These are phyloP conservation scores for Chrysolina americana DNA, from an alignment of 2,888 invertebrate genomes.

Conservation along the genomic window DNA sequence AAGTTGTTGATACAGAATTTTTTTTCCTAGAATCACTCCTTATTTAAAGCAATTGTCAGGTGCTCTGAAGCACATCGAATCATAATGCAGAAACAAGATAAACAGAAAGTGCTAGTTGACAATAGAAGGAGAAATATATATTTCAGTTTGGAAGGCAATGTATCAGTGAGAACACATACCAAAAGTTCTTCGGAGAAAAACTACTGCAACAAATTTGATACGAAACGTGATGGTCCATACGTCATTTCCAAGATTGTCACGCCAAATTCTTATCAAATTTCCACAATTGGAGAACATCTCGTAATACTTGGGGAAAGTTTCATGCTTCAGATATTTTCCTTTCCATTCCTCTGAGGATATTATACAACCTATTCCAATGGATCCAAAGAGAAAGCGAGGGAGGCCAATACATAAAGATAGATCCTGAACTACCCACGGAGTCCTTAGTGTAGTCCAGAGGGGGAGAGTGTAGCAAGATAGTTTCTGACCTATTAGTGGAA, in stretches of 20 bases:
- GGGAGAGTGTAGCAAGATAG: conserved; percentile 4
- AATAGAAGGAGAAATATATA: background rate
- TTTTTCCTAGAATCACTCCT: conserved; percentile 16
- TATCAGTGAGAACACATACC: conserved; percentile 11
- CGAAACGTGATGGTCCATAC: conserved; percentile 37
- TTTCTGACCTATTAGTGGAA: background rate
- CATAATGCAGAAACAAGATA: conserved; percentile 24
- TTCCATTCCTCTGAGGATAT: background rate
- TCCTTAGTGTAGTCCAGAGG: conserved; percentile 19
- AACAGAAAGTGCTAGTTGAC: conserved; percentile 14
- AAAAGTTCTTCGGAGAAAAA: conserved; percentile 21
- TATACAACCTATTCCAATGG: conserved; percentile 11
- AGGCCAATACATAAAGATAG: conserved; percentile 12
- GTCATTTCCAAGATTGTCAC: conserved; percentile 32
- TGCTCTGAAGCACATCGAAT: conserved; percentile 25
- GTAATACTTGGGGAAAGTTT: conserved; percentile 21
- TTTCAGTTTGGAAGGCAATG: conserved; percentile 20
- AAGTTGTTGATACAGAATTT: too few relatives aligned
- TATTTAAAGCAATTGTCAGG: conserved; percentile 24
- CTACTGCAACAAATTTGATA: conserved; percentile 33
- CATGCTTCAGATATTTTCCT: too few relatives aligned
- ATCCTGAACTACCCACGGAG: conserved; percentile 23
- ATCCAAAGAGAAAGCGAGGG: conserved; percentile 25
- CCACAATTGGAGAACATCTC: conserved; percentile 11
- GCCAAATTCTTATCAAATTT: conserved; percentile 32